Evolutionary conservation across 2,888 invertebrate genomes (phyloP).

Genomic region (Diplolepis rosae): DNA sequence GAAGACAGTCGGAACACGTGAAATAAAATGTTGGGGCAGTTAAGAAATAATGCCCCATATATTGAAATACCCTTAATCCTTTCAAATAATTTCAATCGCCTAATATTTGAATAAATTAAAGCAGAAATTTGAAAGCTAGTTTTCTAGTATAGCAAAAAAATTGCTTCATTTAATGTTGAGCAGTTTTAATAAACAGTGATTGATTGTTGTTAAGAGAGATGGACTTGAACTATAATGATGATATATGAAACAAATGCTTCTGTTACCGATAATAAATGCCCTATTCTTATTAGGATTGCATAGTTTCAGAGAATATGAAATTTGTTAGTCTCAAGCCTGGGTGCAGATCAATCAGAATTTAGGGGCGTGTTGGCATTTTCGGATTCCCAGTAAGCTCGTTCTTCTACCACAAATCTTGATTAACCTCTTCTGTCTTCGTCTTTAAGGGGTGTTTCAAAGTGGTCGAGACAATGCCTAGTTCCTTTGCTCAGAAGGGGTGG

Average conservation of each 20-base stretch:
- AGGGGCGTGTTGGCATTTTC: constrained; percentile 25
- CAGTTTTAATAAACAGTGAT: too few relatives aligned
- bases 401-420: constrained; percentile 55
- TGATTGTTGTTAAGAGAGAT: too few relatives aligned
- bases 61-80: too few relatives aligned
- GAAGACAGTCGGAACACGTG: too few relatives aligned
- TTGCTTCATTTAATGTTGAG: too few relatives aligned
- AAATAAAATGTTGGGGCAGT: too few relatives aligned
- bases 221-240: too few relatives aligned
- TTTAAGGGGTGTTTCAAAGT: constrained; percentile 39
- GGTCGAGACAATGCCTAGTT: constrained; percentile 34
- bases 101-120: too few relatives aligned
- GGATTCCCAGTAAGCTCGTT: constrained; percentile 27
- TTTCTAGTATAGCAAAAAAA: too few relatives aligned
- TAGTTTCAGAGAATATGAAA: constrained; percentile 25
- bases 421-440: constrained; percentile 54
- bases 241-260: background rate
- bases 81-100: too few relatives aligned
- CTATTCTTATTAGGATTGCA: background rate
- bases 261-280: background rate
- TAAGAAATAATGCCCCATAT: too few relatives aligned
- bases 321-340: constrained; percentile 43
- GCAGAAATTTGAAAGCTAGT: too few relatives aligned
- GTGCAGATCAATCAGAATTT: constrained; percentile 58
- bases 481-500: constrained; percentile 8